Conservation (phyloP, 2,888 invertebrate genomes). For the Meandrusa payeni region DNA sequence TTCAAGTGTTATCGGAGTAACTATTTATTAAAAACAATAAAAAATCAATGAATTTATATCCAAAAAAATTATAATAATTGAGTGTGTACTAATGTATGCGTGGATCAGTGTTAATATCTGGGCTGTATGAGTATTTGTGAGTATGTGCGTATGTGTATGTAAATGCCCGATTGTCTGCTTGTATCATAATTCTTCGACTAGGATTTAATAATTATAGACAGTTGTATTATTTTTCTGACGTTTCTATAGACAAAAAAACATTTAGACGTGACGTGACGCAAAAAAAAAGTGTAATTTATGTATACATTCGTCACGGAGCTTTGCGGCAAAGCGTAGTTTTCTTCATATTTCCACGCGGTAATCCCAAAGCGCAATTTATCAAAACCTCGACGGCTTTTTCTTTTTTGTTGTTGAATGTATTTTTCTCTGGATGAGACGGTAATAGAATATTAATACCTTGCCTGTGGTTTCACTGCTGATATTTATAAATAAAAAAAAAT, state of each 20-base stretch:
- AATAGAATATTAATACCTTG: slow-evolving; percentile 23
- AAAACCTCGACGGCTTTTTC: slow-evolving; percentile 33
- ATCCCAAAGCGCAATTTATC: slow-evolving; percentile 64
- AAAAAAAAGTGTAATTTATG: slow-evolving; percentile 20
- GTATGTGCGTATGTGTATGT: too few species aligned
- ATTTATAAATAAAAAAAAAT: neutral
- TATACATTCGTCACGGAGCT: slow-evolving; percentile 56
- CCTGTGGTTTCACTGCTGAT: neutral
- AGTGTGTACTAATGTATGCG: too few species aligned
- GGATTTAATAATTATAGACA: neutral
- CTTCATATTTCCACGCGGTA: slow-evolving; percentile 61
- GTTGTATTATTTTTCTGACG: neutral
- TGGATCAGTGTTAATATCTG: too few species aligned
- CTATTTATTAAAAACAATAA: too few species aligned
- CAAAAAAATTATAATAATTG: too few species aligned
- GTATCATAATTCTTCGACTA: too few species aligned
- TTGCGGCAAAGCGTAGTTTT: slow-evolving; percentile 61
- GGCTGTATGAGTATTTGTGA: too few species aligned
- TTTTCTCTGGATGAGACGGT: slow-evolving; percentile 13
- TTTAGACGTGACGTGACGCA: neutral
- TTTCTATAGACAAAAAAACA: slow-evolving; percentile 1
- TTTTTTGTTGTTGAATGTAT: slow-evolving; percentile 20
- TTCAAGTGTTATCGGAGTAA: too few species aligned
- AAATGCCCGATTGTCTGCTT: too few species aligned
- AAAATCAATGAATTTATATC: too few species aligned